Conservation (phyloP, 2,797 vertebrate species). For the Tenualosa thibaudeaui region DNA sequence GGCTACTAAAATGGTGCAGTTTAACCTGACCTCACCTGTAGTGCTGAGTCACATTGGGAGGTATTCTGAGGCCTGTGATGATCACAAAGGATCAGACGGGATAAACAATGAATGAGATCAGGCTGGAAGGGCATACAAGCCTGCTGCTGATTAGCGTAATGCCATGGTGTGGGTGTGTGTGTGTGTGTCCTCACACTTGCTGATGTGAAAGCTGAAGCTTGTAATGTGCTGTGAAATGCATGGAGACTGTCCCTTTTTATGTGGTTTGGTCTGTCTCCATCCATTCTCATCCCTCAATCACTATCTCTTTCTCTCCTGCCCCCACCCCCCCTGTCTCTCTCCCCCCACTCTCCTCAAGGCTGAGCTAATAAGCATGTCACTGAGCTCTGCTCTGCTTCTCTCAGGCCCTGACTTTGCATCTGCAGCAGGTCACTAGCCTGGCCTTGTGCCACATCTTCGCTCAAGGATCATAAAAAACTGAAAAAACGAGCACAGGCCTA, state of each 20-base stretch:
- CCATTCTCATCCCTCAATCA: neutral
- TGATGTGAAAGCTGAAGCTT: neutral
- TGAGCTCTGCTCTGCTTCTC: too few relatives aligned
- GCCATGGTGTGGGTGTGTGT: slow-evolving; percentile 7
- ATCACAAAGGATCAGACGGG: neutral
- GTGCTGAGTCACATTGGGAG: neutral
- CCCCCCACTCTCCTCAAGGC: neutral
- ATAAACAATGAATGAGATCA: neutral
- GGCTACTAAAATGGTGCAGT: neutral
- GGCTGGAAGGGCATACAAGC: neutral
- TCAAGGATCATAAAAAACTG: neutral
- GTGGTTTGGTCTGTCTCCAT: neutral
- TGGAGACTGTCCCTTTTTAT: neutral
- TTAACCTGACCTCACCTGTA: neutral
- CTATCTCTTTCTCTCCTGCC: neutral
- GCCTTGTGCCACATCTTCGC: neutral
- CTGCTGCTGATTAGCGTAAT: neutral
- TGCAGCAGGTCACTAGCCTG: neutral
- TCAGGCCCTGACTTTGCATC: neutral
- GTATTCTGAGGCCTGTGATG: neutral
- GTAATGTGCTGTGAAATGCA: neutral
- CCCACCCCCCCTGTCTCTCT: neutral
- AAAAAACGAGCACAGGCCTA: too few relatives aligned
- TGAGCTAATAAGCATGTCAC: neutral
- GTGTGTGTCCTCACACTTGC: neutral